Base-by-base conservation (phyloP, 2,797 vertebrate species). In the Buphagus erythrorhynchus region DNA sequence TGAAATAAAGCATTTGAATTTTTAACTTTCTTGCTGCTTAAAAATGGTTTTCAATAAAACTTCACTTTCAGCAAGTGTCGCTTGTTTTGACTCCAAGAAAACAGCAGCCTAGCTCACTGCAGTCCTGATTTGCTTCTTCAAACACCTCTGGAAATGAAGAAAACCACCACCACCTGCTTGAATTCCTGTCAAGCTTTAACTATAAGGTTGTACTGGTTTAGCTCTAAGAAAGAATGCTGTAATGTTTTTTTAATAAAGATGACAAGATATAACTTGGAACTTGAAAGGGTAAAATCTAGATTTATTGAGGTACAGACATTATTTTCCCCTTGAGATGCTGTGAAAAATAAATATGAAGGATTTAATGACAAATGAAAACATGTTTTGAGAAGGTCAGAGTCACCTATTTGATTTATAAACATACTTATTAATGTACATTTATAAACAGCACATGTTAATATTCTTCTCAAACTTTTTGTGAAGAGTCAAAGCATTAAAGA, bases 41-140 rank as follows among this genome's bases (percentile, higher is more conserved):
- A 92, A 78, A 95, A 94, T 73, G 68, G 58, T 98, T 98, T 98
- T 95, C 95, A 98, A 98, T 98, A 98, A 98, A 98, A 97, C 63
- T 88, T 95, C 67, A 86, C 29, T 91, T 97, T 97, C 86, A 91
- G 28, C 22, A 54, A 81, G 43, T 66, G 82, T 33, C 26, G 82
- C 57, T 76, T 87, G 49, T 78, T 59, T 68, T 85, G 45, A 46
- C 57, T 87, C 7, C 26, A n/a, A 31, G 43, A 85, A 65, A 80
- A 42, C 9, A 65, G 62, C 35, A 19, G 18, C 6, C 0, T 3
- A 35, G 13, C 26, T 62, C 61, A 15, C 26, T 5, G 1, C 31
- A 33, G 22, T 43, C 43, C 51, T 81, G 29, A 5, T 38, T 49
- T 75, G 28, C 67, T 43, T 86, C 69, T 28, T 13, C 4, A 12